Conservation (phyloP, 2,888 invertebrate species). For the Neoascia interrupta region DNA sequence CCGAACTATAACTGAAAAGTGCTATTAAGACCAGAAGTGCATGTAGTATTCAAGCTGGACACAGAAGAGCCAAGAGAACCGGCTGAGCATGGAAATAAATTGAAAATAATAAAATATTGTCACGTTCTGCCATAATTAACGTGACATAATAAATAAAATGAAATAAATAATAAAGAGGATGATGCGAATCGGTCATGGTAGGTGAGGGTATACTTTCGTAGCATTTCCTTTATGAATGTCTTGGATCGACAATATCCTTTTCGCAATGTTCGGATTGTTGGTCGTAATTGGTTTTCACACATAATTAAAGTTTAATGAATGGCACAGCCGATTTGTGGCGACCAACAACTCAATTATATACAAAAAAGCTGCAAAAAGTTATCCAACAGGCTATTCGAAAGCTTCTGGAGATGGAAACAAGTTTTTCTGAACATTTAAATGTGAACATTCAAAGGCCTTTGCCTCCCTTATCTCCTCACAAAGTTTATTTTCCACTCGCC, state of each 20-base stretch:
- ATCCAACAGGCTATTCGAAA: too few relatives aligned
- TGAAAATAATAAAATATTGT: slow-evolving; percentile 74
- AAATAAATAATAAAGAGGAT: too few relatives aligned
- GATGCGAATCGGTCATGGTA: not conserved
- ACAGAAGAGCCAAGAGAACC: not conserved
- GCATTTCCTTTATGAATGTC: too few relatives aligned
- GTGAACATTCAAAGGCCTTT: too few relatives aligned
- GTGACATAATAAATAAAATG: too few relatives aligned
- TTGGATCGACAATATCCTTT: too few relatives aligned
- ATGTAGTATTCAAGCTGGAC: slow-evolving; percentile 23
- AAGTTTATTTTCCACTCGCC: too few relatives aligned
- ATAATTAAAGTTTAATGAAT: not conserved
- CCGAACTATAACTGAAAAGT: slow-evolving; percentile 54
- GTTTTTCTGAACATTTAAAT: too few relatives aligned
- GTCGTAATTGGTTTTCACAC: not conserved
- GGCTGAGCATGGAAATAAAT: slow-evolving; percentile 70
- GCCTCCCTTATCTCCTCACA: too few relatives aligned
- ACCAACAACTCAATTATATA: too few relatives aligned
- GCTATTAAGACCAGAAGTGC: slow-evolving; percentile 70
- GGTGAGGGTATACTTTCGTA: not conserved
- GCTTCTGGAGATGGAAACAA: too few relatives aligned
- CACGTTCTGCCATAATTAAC: slow-evolving; percentile 72
- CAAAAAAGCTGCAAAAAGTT: too few relatives aligned
- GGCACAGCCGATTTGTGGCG: not conserved
- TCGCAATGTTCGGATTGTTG: not conserved